Base-by-base conservation (phyloP, 2,888 invertebrate species). In the Microplitis deprimator region DNA sequence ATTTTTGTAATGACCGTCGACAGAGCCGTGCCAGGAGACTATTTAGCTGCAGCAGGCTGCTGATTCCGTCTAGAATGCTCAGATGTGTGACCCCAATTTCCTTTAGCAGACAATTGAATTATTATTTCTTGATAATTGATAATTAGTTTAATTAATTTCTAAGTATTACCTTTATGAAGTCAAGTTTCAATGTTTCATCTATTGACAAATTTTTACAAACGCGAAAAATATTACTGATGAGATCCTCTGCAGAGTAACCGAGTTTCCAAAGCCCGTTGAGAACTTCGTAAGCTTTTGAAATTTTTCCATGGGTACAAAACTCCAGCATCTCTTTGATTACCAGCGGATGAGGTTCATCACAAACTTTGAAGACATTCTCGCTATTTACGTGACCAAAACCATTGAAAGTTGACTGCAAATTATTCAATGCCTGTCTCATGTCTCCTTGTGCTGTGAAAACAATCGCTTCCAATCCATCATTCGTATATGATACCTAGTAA, bases 361-460 rank as follows among this genome's bases (percentile, higher is more conserved):
- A 99, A 8, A 99, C 98, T 92, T 98, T 98, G 89, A 98, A 99
- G 20, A 99, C 99, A 91, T 98, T 97, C 82, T 96, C 95, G 71
- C 96, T 94, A 82, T 94, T 96, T n/a, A 99, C 95, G 85, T 95
- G 94, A 0, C 94, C 95, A 90, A 97, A 98, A 7, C 97, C 97
- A 89, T 98, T 97, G 71, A 94, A 95, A 0, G 97, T 97, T 0
- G 97, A 97, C 90, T 99, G 99, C 75, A 99, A 91, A 92, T 99
- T 99, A 91, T 99, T 99, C 68, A 99, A 91, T 0, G 96, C 99
- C 87, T 99, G 97, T 84, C 99, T 92, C 96, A 99, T 96, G 90
- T 99, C 99, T 0, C 99, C 99, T 91, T 99, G 98, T 0, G 99
- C 97, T 0, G 99, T 99, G 90, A 98, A 99, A 40, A 99, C 95